Evolutionary conservation across 2,797 vertebrate genomes (phyloP).

Genomic region (Hippopotamyrus pictus): DNA sequence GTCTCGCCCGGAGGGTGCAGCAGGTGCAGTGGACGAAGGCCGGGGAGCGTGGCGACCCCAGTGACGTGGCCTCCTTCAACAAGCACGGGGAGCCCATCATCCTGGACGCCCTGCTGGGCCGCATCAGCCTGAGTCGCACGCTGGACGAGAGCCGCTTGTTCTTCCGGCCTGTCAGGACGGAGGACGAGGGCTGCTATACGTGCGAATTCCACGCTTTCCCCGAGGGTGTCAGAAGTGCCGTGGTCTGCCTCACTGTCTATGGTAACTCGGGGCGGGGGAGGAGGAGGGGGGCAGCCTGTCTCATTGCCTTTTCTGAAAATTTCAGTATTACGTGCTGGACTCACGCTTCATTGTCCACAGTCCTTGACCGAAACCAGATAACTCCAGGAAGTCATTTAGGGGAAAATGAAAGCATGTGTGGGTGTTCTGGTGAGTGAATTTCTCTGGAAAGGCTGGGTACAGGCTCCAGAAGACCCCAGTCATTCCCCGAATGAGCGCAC

Average conservation of each 20-base stretch:
- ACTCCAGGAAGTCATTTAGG: not conserved
- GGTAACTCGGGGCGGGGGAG: slow-evolving; percentile 26
- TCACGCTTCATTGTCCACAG: not conserved
- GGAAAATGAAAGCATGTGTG: slow-evolving; percentile 19
- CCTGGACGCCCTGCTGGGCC: slow-evolving; percentile 33
- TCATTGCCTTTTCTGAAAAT: not conserved
- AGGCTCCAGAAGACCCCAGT: not conserved
- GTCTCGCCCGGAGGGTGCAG: slow-evolving; percentile 40
- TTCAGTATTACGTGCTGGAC: not conserved
- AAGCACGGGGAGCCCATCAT: slow-evolving; percentile 16
- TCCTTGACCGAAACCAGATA: not conserved
- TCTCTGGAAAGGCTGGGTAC: not conserved
- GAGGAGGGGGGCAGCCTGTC: not conserved
- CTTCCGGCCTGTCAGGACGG: slow-evolving; percentile 44
- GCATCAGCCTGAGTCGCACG: slow-evolving; percentile 46
- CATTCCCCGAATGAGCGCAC: not conserved
- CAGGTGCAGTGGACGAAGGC: slow-evolving; percentile 69
- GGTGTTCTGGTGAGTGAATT: slow-evolving; percentile 8
- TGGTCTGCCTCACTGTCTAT: slow-evolving; percentile 54
- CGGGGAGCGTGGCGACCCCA: slow-evolving; percentile 52
- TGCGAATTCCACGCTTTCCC: slow-evolving; percentile 66
- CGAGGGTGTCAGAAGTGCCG: slow-evolving; percentile 44
- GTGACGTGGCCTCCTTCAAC: slow-evolving; percentile 47
- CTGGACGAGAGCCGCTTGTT: slow-evolving; percentile 50
- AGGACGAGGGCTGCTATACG: slow-evolving; percentile 69